Percentiles rank a stretch among this genome's conserved stretches.
These are phyloP conservation scores for Antechinus flavipes DNA, from an alignment of 2,113 vertebrate genomes.

Conservation along the genomic window DNA sequence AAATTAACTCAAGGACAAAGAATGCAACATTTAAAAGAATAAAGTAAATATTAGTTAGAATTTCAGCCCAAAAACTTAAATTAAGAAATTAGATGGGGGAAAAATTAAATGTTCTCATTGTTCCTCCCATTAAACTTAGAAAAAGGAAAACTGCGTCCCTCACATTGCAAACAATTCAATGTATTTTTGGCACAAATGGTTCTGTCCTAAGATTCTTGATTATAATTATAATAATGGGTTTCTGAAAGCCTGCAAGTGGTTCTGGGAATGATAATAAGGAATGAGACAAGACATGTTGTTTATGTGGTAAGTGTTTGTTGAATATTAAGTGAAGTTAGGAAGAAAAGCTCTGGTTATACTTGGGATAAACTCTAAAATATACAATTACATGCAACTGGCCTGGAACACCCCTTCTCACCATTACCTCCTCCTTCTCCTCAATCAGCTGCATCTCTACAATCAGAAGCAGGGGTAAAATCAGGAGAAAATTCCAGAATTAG, in stretches of 20 bases:
- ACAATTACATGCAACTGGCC: conserved; percentile 75
- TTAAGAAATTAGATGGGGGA: conserved; percentile 67
- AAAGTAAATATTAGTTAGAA: conserved; percentile 74
- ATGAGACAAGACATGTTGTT: conserved; percentile 81
- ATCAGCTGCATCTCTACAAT: neutral
- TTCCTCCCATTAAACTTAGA: conserved; percentile 59
- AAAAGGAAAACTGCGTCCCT: conserved; percentile 49
- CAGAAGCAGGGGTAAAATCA: neutral
- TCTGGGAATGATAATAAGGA: conserved; percentile 83
- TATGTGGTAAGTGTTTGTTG: conserved; percentile 81
- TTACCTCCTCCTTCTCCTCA: neutral
- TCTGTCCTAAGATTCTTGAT: conserved; percentile 86
- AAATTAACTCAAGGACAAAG: conserved; percentile 54
- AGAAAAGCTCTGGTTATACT: conserved; percentile 71
- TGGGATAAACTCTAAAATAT: conserved; percentile 79
- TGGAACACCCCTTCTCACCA: conserved; percentile 2
- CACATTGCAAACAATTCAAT: conserved; percentile 71
- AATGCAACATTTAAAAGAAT: neutral
- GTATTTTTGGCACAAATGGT: conserved; percentile 84
- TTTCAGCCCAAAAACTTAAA: conserved; percentile 69
- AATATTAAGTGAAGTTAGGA: conserved; percentile 79
- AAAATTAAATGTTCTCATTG: conserved; percentile 54
- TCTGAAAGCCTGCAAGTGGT: conserved; percentile 82
- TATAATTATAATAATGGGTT: conserved; percentile 88
- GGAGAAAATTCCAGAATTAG: conserved; percentile 18